These are phyloP conservation scores for Dicranocentrus wangi DNA, from an alignment of 2,888 invertebrate genomes.

Conservation along the genomic window DNA sequence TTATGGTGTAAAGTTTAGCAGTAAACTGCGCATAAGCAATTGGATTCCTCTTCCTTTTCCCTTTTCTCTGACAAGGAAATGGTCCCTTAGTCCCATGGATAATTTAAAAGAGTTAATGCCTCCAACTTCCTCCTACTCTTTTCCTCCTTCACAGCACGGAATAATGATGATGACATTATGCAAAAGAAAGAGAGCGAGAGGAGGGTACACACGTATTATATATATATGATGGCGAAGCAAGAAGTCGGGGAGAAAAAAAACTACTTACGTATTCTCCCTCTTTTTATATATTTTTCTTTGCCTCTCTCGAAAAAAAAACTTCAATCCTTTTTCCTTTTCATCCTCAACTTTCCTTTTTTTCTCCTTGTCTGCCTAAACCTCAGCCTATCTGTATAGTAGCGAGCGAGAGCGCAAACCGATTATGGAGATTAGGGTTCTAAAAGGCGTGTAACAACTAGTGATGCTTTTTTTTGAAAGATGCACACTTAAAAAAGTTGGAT, in stretches of 20 bases:
- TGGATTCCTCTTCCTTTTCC: constrained; percentile 62
- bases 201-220: no score
- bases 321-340: constrained; percentile 35
- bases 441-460: neutral
- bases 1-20: constrained; percentile 34
- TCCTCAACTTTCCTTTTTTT: constrained; percentile 9
- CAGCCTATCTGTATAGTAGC: no score
- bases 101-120: constrained; percentile 65
- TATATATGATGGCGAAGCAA: no score
- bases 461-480: neutral
- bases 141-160: constrained; percentile 30
- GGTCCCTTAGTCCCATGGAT: constrained; percentile 65
- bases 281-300: no score
- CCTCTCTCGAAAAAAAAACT: constrained; percentile 19
- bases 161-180: constrained; percentile 53
- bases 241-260: constrained; percentile 25
- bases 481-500: constrained; percentile 32
- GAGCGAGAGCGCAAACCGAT: neutral
- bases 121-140: constrained; percentile 56
- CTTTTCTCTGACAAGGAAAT: constrained; percentile 64
- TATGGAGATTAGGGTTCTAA: constrained; percentile 37
- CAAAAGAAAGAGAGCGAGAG: constrained; percentile 47
- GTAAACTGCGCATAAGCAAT: constrained; percentile 62
- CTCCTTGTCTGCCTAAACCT: neutral
- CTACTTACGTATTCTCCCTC: constrained; percentile 39